Evolutionary conservation across 37 sponge, comb jelly and placozoan genomes (phyloP), one percentile per base, ranked within the genome.

Genomic region (Ianthella basta): DNA sequence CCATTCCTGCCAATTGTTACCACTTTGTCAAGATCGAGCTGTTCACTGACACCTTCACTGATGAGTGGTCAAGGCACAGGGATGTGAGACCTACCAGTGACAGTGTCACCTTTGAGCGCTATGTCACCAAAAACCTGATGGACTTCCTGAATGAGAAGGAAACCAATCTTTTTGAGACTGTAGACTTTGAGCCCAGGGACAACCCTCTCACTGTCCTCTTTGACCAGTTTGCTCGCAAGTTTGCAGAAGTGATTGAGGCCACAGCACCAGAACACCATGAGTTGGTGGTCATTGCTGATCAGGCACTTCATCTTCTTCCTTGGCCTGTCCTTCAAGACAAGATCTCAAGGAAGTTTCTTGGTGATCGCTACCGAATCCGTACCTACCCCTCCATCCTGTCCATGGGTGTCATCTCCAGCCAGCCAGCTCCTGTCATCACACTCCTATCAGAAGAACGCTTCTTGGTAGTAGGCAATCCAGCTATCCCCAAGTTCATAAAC

Each of bases 221-320:
- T 84, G 78, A 82, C 39, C 16, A 84, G 23, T 41, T 93, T 0
- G 88, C 72, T n/a, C 55, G 40, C 25, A 85, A 85, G 29, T 6
- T 93, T 19, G 29, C 83, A 4, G 68, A 70, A 16, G 80, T 89
- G 38, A 32, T 89, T 57, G 40, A 83, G 57, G 38, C 23, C 14
- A 29, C 25, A 16, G 39, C 15, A 67, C 25, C 65, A 40, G 60
- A 60, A 33, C 14, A 1, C 20, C 0, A 20, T 27, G 81, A 89
- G 30, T 44, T 89, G 23, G 55, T 90, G 0, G 34, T 90, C 16
- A 78, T 93, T 33, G 78, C 94, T 44, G 94, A 93, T 32, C 90
- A 85, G 55, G 82, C 80, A 59, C 87, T 91, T 14, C 80, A 80
- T 41, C 82, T 93, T 0, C 40, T 93, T n/a, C 94, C 91, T 15